phyloP scores from a whole-genome alignment of 2,888 invertebrate genomes.

The Drosophila ezoana region DNA sequence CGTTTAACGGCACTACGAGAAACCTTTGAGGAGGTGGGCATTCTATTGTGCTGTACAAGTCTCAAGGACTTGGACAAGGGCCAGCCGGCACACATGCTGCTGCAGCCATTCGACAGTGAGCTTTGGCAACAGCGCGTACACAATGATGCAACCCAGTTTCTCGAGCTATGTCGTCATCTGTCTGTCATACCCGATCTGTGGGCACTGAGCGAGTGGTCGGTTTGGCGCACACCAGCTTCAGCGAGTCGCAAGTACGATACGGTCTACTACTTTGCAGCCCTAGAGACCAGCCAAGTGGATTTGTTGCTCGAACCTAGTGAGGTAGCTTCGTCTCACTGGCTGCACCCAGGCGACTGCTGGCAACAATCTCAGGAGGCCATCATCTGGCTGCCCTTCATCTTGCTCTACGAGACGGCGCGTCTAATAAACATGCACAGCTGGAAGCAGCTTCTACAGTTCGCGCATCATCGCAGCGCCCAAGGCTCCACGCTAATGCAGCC shows the following conservation, averaged over 20 bases:
- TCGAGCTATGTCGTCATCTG: slow-evolving; percentile 88
- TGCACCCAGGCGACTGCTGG: slow-evolving; percentile 59
- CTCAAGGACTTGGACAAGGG: slow-evolving; percentile 78
- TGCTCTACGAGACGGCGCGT: slow-evolving; percentile 90
- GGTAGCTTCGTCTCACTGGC: slow-evolving; percentile 59
- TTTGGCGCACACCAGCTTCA: slow-evolving; percentile 91
- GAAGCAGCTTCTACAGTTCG: slow-evolving; percentile 87
- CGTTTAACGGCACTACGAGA: slow-evolving; percentile 94
- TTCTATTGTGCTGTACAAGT: slow-evolving; percentile 88
- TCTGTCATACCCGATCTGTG: slow-evolving; percentile 92
- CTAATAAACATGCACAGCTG: slow-evolving; percentile 87
- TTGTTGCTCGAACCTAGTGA: slow-evolving; percentile 75
- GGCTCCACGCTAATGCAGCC: slow-evolving; percentile 87
- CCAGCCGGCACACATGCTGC: slow-evolving; percentile 81
- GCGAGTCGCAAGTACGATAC: slow-evolving; percentile 76
- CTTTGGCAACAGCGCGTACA: slow-evolving; percentile 87
- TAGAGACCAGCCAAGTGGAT: slow-evolving; percentile 48
- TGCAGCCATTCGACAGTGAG: slow-evolving; percentile 86
- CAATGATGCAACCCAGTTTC: slow-evolving; percentile 85
- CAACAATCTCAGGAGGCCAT: slow-evolving; percentile 49
- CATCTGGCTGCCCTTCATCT: slow-evolving; percentile 88
- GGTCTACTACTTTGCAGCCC: slow-evolving; percentile 66
- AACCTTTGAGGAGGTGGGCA: slow-evolving; percentile 95
- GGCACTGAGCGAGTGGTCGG: slow-evolving; percentile 92
- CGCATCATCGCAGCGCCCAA: slow-evolving; percentile 86